Conservation (phyloP, 2,888 invertebrate species). For the Leucoma salicis region DNA sequence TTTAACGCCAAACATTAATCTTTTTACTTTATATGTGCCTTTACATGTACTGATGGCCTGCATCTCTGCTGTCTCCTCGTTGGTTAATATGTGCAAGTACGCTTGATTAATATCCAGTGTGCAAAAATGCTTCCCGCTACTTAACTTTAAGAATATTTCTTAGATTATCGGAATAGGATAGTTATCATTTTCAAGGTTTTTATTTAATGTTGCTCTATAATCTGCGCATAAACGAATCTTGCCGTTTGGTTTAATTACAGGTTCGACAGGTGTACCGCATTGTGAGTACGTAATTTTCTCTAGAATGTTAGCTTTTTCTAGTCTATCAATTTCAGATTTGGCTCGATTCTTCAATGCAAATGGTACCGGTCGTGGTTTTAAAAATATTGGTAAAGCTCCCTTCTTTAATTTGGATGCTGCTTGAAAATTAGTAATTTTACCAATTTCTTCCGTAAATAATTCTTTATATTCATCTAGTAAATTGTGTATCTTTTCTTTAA, state of each 20-base stretch:
- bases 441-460: too few relatives aligned
- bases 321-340: not conserved
- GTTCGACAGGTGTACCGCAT: constrained; percentile 13
- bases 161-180: constrained; percentile 9
- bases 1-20: constrained; percentile 13
- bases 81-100: not conserved
- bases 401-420: too few relatives aligned
- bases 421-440: too few relatives aligned
- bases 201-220: constrained; percentile 1
- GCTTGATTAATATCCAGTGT: constrained; percentile 22
- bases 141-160: constrained; percentile 17
- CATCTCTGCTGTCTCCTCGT: not conserved
- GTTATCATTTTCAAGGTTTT: not conserved
- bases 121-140: constrained; percentile 13
- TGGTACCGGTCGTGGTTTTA: too few relatives aligned
- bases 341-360: too few relatives aligned
- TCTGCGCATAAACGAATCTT: not conserved
- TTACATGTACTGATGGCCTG: constrained; percentile 30
- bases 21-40: constrained; percentile 35
- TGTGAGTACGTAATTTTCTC: constrained; percentile 3
- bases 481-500: too few relatives aligned
- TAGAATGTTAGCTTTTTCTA: not conserved
- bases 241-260: constrained; percentile 7
- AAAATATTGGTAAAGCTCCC: too few relatives aligned
- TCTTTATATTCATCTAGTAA: too few relatives aligned